phyloP scores from a whole-genome alignment of 2,888 invertebrate species.

The Troides oblongomaculatus region DNA sequence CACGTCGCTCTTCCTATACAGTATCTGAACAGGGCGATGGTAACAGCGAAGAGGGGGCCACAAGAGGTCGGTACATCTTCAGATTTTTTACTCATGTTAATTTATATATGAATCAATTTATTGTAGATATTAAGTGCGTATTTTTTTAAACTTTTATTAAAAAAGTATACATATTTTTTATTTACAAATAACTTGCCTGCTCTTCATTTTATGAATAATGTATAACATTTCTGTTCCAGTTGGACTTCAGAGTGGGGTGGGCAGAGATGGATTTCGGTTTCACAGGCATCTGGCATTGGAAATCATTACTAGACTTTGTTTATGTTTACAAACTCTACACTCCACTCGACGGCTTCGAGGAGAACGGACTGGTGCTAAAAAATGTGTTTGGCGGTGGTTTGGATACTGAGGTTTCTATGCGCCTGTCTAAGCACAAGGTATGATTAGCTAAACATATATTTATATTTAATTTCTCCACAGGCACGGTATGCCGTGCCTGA shows the following conservation, averaged over 20 bases:
- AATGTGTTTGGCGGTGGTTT: constrained; percentile 82
- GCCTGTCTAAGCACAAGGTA: constrained; percentile 84
- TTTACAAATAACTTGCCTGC: too few relatives aligned
- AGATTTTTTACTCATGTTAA: too few relatives aligned
- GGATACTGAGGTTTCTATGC: constrained; percentile 85
- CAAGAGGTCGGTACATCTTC: constrained; percentile 74
- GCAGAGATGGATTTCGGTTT: constrained; percentile 87
- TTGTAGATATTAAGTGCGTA: too few relatives aligned
- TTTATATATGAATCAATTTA: too few relatives aligned
- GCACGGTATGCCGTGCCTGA: too few relatives aligned
- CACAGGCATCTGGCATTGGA: constrained; percentile 88
- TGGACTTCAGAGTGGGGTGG: constrained; percentile 88
- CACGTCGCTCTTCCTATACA: constrained; percentile 87
- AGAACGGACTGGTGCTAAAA: constrained; percentile 87
- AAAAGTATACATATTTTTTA: too few relatives aligned
- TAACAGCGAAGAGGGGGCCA: constrained; percentile 84
- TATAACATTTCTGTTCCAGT: constrained; percentile 52
- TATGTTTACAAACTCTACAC: constrained; percentile 89
- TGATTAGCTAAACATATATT: constrained; percentile 29
- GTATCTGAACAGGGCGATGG: constrained; percentile 82
- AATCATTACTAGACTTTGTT: constrained; percentile 84
- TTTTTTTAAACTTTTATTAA: too few relatives aligned
- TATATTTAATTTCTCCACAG: too few relatives aligned
- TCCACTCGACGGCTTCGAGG: constrained; percentile 87
- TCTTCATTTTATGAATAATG: too few relatives aligned